A percentile compares a stretch with the other conserved stretches of the same genome.
These are phyloP conservation scores for Tipula lateralis DNA, from an alignment of 2,888 invertebrate species.

Conservation along the genomic window DNA sequence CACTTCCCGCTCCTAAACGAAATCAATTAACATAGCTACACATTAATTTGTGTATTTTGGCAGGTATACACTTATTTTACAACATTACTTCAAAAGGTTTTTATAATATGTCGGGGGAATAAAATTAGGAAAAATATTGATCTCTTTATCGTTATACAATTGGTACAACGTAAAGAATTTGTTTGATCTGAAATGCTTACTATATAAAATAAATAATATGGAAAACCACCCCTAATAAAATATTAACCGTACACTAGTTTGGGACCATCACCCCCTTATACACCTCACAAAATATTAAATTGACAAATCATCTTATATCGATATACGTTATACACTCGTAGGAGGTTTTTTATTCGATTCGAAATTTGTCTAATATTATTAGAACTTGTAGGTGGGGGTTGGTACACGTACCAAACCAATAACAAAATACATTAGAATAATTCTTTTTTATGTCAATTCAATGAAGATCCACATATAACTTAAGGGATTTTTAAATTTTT, in stretches of 20 bases:
- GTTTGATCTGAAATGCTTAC: neutral
- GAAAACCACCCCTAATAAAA: neutral
- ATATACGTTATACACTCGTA: neutral
- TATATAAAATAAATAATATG: neutral
- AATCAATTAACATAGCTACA: too few relatives aligned
- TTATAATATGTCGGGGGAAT: neutral
- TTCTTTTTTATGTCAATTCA: neutral
- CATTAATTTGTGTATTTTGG: too few relatives aligned
- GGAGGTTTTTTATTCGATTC: neutral
- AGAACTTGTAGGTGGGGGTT: neutral
- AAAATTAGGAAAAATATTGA: neutral
- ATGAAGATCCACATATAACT: neutral
- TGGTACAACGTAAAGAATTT: neutral
- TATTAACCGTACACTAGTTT: neutral
- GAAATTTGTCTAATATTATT: neutral
- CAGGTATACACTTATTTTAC: too few relatives aligned
- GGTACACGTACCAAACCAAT: neutral
- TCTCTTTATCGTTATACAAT: neutral
- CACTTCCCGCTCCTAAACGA: too few relatives aligned
- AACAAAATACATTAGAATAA: neutral
- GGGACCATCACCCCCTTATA: too few relatives aligned
- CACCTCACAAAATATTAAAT: neutral
- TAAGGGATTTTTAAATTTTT: neutral
- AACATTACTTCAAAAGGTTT: neutral
- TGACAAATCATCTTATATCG: neutral